These are phyloP conservation scores for Lasioglossum calceatum DNA, from an alignment of 2,888 invertebrate species.

Conservation along the genomic window DNA sequence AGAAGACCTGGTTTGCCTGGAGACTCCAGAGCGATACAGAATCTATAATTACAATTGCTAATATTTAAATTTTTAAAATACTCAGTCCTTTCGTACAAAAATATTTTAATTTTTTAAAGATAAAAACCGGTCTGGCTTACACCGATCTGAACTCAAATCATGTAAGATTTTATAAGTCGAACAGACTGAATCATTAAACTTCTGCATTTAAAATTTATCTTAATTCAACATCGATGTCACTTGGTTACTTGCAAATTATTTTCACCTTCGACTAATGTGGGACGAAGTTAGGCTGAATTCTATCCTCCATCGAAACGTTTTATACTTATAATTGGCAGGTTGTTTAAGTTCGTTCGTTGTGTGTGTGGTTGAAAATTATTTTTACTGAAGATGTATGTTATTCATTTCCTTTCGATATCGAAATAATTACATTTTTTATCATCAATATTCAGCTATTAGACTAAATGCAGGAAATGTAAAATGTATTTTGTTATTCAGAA, in stretches of 20 bases:
- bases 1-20: not conserved
- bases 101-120: not conserved
- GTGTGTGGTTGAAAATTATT: too few relatives aligned
- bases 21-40: not conserved
- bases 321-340: too few relatives aligned
- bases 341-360: too few relatives aligned
- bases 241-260: not conserved
- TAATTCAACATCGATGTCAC: too few relatives aligned
- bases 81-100: not conserved
- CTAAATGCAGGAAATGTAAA: not conserved
- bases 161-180: conserved; percentile 92
- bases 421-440: too few relatives aligned
- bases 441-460: not conserved
- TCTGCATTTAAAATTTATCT: too few relatives aligned
- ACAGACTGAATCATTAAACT: too few relatives aligned
- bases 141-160: conserved; percentile 95
- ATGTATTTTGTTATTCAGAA: not conserved
- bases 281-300: too few relatives aligned
- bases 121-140: conserved; percentile 86
- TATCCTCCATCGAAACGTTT: too few relatives aligned
- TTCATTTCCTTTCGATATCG: not conserved
- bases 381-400: not conserved
- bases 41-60: conserved; percentile 55
- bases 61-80: not conserved
- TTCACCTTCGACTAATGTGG: not conserved